Evolutionary conservation across 1,140 invertebrate genomes (phyloP), one percentile per base, ranked within the genome.

Genomic region (Philaenus spumarius): DNA sequence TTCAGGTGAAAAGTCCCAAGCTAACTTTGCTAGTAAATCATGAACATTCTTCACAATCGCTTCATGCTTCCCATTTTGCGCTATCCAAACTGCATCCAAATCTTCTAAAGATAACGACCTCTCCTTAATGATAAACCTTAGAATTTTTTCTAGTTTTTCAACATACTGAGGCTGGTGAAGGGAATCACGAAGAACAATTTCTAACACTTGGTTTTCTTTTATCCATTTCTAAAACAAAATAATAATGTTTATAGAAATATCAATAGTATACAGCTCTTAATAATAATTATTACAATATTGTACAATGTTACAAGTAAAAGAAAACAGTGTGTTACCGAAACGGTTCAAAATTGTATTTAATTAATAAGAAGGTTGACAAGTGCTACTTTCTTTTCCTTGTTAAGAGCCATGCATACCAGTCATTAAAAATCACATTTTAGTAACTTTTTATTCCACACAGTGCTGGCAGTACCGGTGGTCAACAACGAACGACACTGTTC

Each of bases 161-260:
- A 98, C 96, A 75, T 98, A 98, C 69, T 95, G 93, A 1, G 95
- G 95, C 70, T 98, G 95, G 78, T 98, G 96, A 40, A 98, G 78
- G 11, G 93, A 97, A 75, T 98, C 95, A 23, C 92, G 78, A 54
- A 98, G 78, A 14, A 98, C 94, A 65, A 98, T 97, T 72, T 95
- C 91, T 45, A 98, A 77, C 9, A 98, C 94, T 69, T 91, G 86
- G 70, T 97, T 97, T 68, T 97, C 90, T 68, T 94, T 91, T 45
- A 98, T 93, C 95, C 95, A 98, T 78, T 87, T 89, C 90, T 93
- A 70, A 35, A 75, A 71, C 62, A 53, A 59, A 53, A 68, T 20
- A 20, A n/a, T 50, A 43, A 26, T 30, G 43, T 23, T 42, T 54
- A 12, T 23, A 62, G 40, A 14, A 23, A 47, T 46, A 40, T 0